Conservation (phyloP, 2,113 vertebrate species). For the Erythrolamprus reginae region DNA sequence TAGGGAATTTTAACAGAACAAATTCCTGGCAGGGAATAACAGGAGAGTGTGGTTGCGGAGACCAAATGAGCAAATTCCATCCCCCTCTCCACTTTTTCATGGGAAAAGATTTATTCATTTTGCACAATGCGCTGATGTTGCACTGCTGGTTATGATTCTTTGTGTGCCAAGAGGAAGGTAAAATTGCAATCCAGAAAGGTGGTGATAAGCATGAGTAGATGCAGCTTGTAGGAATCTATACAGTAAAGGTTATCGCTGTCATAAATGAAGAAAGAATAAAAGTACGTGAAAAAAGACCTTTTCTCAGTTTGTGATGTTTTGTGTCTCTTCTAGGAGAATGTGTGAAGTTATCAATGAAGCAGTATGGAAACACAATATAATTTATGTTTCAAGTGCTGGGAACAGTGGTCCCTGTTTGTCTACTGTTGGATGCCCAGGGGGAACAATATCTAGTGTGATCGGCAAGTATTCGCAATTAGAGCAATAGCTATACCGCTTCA, state of each 20-base stretch:
- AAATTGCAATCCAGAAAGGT: neutral
- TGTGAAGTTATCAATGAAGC: conserved; percentile 97
- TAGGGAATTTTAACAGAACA: neutral
- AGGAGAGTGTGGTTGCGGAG: neutral
- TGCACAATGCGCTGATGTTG: neutral
- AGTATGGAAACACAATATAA: conserved; percentile 93
- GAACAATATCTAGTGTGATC: conserved; percentile 92
- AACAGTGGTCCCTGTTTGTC: conserved; percentile 97
- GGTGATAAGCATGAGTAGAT: neutral
- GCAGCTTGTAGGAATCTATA: neutral
- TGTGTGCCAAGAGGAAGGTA: neutral
- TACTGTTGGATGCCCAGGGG: conserved; percentile 95
- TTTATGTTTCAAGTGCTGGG: conserved; percentile 96
- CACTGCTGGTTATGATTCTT: neutral
- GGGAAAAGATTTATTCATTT: neutral
- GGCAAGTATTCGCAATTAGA: conserved; percentile 64
- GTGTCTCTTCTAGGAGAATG: conserved; percentile 81
- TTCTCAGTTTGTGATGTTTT: neutral
- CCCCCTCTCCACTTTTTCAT: neutral
- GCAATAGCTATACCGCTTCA: neutral
- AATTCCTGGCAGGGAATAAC: too few species aligned
- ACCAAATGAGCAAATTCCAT: neutral
- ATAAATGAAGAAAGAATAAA: neutral
- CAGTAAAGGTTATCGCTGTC: neutral
- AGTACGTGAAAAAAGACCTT: neutral